Conservation (phyloP, 2,797 vertebrate species). For the Xiphophorus birchmanni region DNA sequence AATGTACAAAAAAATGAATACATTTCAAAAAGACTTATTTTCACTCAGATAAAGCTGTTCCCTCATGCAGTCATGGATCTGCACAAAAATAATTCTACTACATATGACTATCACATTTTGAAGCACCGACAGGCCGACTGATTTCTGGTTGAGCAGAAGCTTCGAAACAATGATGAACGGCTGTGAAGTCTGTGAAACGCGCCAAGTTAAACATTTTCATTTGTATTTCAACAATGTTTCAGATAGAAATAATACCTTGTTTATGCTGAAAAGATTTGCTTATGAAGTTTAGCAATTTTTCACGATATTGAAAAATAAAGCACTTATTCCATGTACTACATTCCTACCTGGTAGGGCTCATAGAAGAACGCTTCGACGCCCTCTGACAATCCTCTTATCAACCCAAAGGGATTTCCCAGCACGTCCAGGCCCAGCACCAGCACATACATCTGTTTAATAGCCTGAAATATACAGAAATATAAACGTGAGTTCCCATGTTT, state of each 20-base stretch:
- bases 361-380: constrained; percentile 99
- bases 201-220: background rate
- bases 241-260: background rate
- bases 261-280: background rate
- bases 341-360: constrained; percentile 93
- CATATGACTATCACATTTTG: background rate
- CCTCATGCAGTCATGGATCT: background rate
- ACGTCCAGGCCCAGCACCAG: constrained; percentile 97
- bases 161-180: background rate
- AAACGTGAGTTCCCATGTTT: background rate
- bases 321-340: background rate
- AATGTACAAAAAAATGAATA: background rate
- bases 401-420: constrained; percentile 95
- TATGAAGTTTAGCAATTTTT: background rate
- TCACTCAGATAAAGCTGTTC: background rate
- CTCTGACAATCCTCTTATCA: constrained; percentile 95
- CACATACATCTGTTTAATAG: constrained; percentile 98
- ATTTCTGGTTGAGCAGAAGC: background rate
- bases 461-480: constrained; percentile 75
- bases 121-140: background rate
- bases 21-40: background rate
- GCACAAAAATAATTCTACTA: background rate
- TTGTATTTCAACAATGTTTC: background rate
- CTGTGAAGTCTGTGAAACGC: background rate
- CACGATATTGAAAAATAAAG: background rate